Percentiles rank a stretch among this genome's conserved stretches.
phyloP scores from a whole-genome alignment of 2,797 vertebrate species.

The Allobates femoralis region DNA sequence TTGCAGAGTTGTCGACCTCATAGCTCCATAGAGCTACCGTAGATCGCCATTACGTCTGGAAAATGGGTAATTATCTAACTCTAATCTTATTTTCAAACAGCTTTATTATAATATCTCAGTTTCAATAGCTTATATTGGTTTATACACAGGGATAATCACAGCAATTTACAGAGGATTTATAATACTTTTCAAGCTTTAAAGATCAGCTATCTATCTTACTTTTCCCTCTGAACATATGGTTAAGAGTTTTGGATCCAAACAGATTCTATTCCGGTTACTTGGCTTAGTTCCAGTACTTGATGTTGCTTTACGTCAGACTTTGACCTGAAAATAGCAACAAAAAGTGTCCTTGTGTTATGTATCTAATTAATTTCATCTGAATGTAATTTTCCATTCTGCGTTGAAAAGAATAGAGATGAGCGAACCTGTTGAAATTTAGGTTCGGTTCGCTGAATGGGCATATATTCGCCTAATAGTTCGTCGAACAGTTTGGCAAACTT shows the following conservation, averaged over 20 bases:
- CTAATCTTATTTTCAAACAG: constrained; percentile 29
- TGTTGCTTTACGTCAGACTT: not conserved
- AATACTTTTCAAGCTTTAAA: constrained; percentile 30
- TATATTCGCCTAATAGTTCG: too few species aligned
- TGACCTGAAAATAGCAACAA: not conserved
- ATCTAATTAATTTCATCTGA: not conserved
- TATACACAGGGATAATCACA: constrained; percentile 53
- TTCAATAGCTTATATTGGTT: constrained; percentile 49
- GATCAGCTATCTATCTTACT: constrained; percentile 49
- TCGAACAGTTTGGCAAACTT: too few species aligned
- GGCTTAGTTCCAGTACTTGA: not conserved
- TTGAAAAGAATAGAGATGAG: too few species aligned
- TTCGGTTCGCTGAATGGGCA: too few species aligned
- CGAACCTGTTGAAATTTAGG: too few species aligned
- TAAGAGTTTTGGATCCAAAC: constrained; percentile 41
- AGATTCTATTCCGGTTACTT: constrained; percentile 5
- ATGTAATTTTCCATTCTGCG: not conserved
- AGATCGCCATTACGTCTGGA: not conserved
- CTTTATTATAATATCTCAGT: constrained; percentile 44
- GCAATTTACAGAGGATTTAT: not conserved
- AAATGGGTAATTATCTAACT: constrained; percentile 41
- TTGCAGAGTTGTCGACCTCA: constrained; percentile 19
- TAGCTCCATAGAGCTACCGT: not conserved
- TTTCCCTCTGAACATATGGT: constrained; percentile 49
- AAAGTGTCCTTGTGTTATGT: constrained; percentile 14